Evolutionary conservation across 2,888 invertebrate species (phyloP), one percentile per base, ranked within the genome.

Genomic region (Meiosimyza decipiens): DNA sequence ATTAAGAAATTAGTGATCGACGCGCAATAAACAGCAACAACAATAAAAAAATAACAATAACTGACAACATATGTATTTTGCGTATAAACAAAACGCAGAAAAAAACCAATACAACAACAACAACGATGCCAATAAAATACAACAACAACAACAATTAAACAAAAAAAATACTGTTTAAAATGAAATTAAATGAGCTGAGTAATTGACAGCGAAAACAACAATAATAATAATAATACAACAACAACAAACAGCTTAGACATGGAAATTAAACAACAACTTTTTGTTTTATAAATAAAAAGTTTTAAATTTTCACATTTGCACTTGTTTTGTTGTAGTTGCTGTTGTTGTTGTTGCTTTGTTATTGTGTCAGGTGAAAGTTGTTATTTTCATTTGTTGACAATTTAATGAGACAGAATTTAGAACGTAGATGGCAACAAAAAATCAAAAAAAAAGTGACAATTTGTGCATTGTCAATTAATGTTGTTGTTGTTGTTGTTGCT

Each of bases 1-100:
- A 57, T 18, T n/a, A n/a, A 40, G 15, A 63, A 47, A 63, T 63
- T 63, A 63, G 12, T 63, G 40, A 63, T 63, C 62, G 49, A 40
- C 62, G 18, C 47, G n/a, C n/a, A 47, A 63, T 28, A 5, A 28
- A 13, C 16, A 63, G n/a, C 12, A 60, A 16, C 47, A 62, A 47
- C 6, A 15, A 62, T 0, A 63, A 63, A 6, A n/a, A 63, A 49
- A 9, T 2, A 63, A 49, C 33, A 60, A 60, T 28, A 18, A 28
- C n/a, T 18, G 9, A 13, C 28, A 22, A 22, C 22, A 22, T 28
- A 59, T 9, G 28, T 28, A 33, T 28, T 15, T 60, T 22, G 60
- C n/a, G 4, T 60, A 9, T 28, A 60, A 33, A 60, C 13, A 60
- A 60, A 22, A 22, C 22, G 2, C 22, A 22, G 22, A 22, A 22